Conservation (phyloP, 2,888 invertebrate species). For the Vesta saturnalis region DNA sequence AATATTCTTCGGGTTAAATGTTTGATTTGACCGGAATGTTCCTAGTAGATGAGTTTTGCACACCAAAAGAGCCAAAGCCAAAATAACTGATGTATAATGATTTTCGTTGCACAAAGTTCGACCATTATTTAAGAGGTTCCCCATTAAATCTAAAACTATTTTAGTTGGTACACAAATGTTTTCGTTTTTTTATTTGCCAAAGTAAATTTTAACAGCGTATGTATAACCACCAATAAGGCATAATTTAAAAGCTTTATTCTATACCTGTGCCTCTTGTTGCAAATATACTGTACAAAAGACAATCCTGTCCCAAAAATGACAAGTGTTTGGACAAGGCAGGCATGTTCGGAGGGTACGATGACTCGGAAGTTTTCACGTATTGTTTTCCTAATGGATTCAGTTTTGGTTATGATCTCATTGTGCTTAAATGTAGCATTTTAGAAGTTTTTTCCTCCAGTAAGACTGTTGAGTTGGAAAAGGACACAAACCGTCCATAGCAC, state of each 20-base stretch:
- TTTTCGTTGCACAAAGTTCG: slow-evolving; percentile 36
- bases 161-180: slow-evolving; percentile 31
- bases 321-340: no score
- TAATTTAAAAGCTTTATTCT: slow-evolving; percentile 39
- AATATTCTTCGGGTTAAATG: not conserved
- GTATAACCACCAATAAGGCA: slow-evolving; percentile 36
- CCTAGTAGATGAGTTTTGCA: slow-evolving; percentile 27
- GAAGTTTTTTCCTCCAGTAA: no score
- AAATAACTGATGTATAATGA: slow-evolving; percentile 24
- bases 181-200: slow-evolving; percentile 20
- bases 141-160: slow-evolving; percentile 33
- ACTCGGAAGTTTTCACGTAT: no score
- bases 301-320: no score
- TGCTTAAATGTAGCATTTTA: no score
- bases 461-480: no score
- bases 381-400: no score
- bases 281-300: slow-evolving; percentile 42
- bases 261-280: slow-evolving; percentile 41
- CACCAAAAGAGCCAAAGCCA: not conserved
- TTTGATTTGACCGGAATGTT: slow-evolving; percentile 9
- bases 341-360: no score
- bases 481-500: not conserved
- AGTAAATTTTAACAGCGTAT: slow-evolving; percentile 39
- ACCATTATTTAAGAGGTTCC: slow-evolving; percentile 36
- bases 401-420: no score